Percentiles rank a stretch among this genome's conserved stretches.
Evolutionary conservation across 2,888 invertebrate species (phyloP).

Genomic region (Terebella lapidaria): DNA sequence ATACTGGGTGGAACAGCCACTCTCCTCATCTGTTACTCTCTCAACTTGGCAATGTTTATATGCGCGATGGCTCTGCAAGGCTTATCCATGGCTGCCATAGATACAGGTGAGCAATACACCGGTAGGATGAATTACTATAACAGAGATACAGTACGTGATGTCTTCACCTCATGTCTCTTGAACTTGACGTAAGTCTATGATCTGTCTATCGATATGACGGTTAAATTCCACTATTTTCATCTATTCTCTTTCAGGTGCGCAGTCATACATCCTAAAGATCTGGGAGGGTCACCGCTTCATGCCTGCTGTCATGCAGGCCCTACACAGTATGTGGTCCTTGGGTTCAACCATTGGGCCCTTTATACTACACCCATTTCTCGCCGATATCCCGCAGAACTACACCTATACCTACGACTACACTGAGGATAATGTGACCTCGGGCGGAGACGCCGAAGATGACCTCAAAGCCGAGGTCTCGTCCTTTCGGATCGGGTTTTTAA

Average conservation of each 20-base stretch:
- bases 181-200: too few species aligned
- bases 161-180: too few species aligned
- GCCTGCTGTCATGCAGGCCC: neutral
- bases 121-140: too few species aligned
- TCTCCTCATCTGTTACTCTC: constrained; percentile 1
- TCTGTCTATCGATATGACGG: too few species aligned
- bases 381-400: neutral
- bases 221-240: too few species aligned
- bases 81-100: constrained; percentile 9
- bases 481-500: neutral
- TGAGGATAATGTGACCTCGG: neutral
- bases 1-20: neutral
- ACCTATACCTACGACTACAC: neutral
- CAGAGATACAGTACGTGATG: too few species aligned
- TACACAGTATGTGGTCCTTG: neutral
- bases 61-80: constrained; percentile 7
- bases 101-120: constrained; percentile 17
- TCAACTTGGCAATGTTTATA: constrained; percentile 4
- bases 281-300: neutral
- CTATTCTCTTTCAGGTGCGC: neutral
- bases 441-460: neutral
- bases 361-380: neutral
- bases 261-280: neutral
- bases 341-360: neutral
- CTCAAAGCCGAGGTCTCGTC: neutral